phyloP scores from a whole-genome alignment of 2,888 invertebrate genomes.

The Drosophila helvetica region DNA sequence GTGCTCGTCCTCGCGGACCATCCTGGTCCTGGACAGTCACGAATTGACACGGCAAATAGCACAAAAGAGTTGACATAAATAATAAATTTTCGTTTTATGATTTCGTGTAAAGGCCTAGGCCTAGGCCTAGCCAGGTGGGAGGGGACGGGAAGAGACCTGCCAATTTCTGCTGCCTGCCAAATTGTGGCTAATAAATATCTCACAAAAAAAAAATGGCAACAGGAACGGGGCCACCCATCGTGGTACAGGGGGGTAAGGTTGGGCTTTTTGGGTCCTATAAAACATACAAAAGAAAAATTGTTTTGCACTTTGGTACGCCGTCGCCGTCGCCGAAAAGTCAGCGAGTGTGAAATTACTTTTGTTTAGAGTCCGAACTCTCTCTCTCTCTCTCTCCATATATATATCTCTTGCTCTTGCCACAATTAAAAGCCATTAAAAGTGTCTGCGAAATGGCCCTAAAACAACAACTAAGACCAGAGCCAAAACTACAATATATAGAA shows the following conservation, averaged over 20 bases:
- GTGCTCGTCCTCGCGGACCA: slow-evolving; percentile 11
- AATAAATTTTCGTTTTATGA: slow-evolving; percentile 76
- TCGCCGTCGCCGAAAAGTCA: slow-evolving; percentile 64
- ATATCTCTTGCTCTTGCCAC: slow-evolving; percentile 47
- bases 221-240: slow-evolving; percentile 4
- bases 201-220: slow-evolving; percentile 53
- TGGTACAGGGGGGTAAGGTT: slow-evolving; percentile 1
- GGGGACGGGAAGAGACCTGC: slow-evolving; percentile 49
- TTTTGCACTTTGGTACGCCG: slow-evolving; percentile 57
- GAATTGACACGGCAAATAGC: slow-evolving; percentile 70
- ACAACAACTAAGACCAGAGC: slow-evolving; percentile 30
- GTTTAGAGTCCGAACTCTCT: slow-evolving; percentile 51
- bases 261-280: slow-evolving; percentile 21
- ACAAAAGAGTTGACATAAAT: slow-evolving; percentile 78
- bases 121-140: slow-evolving; percentile 19
- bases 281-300: slow-evolving; percentile 66
- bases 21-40: slow-evolving; percentile 5
- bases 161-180: slow-evolving; percentile 75
- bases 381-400: not conserved
- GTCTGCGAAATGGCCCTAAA: slow-evolving; percentile 62
- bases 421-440: slow-evolving; percentile 80
- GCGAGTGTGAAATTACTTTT: slow-evolving; percentile 81
- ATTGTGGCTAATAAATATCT: slow-evolving; percentile 79
- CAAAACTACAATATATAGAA: slow-evolving; percentile 4
- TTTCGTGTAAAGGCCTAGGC: slow-evolving; percentile 47